These are phyloP conservation scores for Adrianichthys oophorus DNA, from an alignment of 2,797 vertebrate species.

Conservation along the genomic window DNA sequence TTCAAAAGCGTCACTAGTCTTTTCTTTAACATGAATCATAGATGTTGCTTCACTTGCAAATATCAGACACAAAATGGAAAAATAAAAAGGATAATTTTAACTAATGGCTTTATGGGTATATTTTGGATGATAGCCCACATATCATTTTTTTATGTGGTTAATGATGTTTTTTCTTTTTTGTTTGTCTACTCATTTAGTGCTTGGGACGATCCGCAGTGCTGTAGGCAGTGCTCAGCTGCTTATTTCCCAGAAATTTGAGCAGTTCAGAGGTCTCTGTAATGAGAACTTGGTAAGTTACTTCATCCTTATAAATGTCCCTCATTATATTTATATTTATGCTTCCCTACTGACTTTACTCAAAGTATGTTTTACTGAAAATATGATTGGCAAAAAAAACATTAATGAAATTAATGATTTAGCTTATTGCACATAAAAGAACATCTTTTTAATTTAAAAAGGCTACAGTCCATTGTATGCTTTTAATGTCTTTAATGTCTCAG, in stretches of 20 bases:
- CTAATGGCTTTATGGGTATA: constrained; percentile 4
- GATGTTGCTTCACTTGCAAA: constrained; percentile 54
- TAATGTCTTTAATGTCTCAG: no score
- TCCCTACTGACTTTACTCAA: constrained; percentile 3
- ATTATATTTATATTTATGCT: neutral
- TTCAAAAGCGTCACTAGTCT: no score
- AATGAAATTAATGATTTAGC: no score
- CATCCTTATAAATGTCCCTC: neutral
- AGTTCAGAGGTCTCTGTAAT: constrained; percentile 96
- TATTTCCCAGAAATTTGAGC: constrained; percentile 97
- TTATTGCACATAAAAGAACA: no score
- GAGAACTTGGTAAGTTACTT: constrained; percentile 94
- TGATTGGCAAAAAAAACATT: no score
- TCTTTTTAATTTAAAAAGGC: no score
- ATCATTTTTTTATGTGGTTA: neutral
- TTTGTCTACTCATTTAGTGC: constrained; percentile 73
- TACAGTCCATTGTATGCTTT: no score
- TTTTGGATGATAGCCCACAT: no score
- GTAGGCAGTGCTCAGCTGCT: constrained; percentile 97
- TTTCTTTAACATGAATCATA: constrained; percentile 30
- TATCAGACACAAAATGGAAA: constrained; percentile 28
- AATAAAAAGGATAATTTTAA: constrained; percentile 27
- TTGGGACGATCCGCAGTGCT: constrained; percentile 95
- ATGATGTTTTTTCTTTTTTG: neutral
- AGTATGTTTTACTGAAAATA: neutral